Conservation (phyloP, 2,113 vertebrate species). For the Typhlomys cinereus region DNA sequence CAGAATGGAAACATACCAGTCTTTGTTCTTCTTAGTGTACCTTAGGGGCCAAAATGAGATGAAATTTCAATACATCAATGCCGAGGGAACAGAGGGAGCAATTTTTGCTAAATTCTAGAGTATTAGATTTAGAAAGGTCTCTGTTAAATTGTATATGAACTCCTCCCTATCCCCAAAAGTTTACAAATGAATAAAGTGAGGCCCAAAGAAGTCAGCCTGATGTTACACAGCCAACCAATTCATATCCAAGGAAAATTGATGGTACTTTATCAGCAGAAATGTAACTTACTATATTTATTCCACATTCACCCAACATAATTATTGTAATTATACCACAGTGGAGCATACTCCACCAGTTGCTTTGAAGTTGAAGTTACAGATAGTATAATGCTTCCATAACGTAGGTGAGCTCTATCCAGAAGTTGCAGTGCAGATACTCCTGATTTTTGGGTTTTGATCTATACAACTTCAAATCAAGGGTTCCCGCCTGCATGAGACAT, state of each 20-base stretch:
- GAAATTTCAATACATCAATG: neutral
- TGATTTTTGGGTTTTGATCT: neutral
- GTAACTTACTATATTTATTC: neutral
- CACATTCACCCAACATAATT: neutral
- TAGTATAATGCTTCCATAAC: neutral
- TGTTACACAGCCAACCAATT: neutral
- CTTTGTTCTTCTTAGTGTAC: neutral
- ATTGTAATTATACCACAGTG: neutral
- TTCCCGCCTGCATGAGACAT: neutral
- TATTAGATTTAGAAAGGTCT: neutral
- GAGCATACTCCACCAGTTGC: neutral
- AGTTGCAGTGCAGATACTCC: neutral
- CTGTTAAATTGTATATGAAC: neutral
- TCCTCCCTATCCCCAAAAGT: neutral
- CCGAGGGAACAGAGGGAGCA: neutral
- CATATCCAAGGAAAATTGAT: neutral
- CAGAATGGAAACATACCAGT: neutral
- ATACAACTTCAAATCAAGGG: neutral
- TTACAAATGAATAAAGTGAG: constrained; percentile 18
- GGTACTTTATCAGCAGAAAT: neutral
- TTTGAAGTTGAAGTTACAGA: neutral
- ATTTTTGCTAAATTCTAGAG: constrained; percentile 26
- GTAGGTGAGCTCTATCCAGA: neutral
- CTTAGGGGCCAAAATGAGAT: neutral
- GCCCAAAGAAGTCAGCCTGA: neutral